phyloP scores from a whole-genome alignment of 2,113 vertebrate genomes.

The Xiphophorus couchianus region DNA sequence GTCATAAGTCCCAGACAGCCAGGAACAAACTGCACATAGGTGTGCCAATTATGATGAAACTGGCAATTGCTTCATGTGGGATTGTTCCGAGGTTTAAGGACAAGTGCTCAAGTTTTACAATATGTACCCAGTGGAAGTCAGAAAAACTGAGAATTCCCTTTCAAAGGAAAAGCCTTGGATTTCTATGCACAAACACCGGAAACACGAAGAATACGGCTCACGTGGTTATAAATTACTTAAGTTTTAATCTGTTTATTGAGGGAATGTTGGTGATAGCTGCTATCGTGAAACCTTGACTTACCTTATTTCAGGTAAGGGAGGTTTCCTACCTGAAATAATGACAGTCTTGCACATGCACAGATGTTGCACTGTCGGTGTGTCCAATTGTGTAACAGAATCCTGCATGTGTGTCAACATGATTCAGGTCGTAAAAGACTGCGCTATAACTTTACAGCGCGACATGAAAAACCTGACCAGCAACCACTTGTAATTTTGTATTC shows the following conservation, averaged over 20 bases:
- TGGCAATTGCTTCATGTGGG: slow-evolving; percentile 17
- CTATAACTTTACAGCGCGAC: slow-evolving; percentile 39
- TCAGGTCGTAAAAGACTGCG: slow-evolving; percentile 21
- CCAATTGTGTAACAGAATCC: slow-evolving; percentile 20
- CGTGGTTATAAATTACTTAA: not conserved
- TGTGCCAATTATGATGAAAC: not conserved
- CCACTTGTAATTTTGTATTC: slow-evolving; percentile 38
- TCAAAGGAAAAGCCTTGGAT: not conserved
- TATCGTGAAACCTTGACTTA: not conserved
- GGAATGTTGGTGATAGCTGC: not conserved
- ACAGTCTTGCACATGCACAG: not conserved
- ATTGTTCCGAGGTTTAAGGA: not conserved
- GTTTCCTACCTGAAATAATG: slow-evolving; percentile 6
- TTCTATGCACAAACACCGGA: not conserved
- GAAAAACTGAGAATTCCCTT: not conserved
- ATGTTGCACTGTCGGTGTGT: slow-evolving; percentile 1
- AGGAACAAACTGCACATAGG: not conserved
- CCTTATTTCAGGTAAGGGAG: slow-evolving; percentile 1
- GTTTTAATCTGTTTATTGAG: too few relatives aligned
- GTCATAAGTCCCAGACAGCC: slow-evolving; percentile 1
- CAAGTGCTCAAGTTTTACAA: not conserved
- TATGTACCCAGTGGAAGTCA: not conserved
- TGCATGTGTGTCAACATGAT: slow-evolving; percentile 27
- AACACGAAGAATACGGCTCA: not conserved
- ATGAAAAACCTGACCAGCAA: slow-evolving; percentile 33